Conservation (phyloP, 2,113 vertebrate genomes). For the Aramus guarauna region DNA sequence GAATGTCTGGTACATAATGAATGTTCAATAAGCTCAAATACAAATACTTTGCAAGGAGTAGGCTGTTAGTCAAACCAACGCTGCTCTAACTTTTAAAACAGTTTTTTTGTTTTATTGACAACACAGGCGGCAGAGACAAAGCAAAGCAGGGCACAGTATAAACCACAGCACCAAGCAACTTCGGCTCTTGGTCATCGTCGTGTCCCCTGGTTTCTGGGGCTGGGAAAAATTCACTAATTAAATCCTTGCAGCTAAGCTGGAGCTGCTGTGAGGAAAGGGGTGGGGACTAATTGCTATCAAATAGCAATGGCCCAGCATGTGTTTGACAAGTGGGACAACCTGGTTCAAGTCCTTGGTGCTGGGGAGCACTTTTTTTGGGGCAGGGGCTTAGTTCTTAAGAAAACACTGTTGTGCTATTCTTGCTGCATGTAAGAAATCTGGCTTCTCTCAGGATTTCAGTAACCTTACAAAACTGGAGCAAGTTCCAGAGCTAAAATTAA, state of each 20-base stretch:
- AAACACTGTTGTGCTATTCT: not conserved
- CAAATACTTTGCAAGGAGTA: not conserved
- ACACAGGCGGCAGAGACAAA: not conserved
- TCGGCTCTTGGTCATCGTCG: not conserved
- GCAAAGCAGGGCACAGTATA: not conserved
- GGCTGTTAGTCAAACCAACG: not conserved
- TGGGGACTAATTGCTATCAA: not conserved
- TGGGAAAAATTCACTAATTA: slow-evolving; percentile 12
- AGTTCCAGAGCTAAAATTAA: slow-evolving; percentile 47
- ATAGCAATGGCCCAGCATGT: not conserved
- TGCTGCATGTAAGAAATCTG: not conserved
- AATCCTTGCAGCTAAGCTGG: not conserved
- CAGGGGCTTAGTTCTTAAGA: not conserved
- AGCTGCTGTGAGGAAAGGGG: not conserved
- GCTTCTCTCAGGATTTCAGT: not conserved
- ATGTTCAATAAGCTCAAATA: slow-evolving; percentile 1
- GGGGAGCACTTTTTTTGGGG: not conserved
- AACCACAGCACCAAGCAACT: not conserved
- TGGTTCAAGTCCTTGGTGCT: not conserved
- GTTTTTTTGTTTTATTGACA: not conserved
- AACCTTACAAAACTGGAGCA: not conserved
- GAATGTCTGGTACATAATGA: not conserved
- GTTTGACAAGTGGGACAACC: not conserved
- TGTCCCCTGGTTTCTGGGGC: not conserved
- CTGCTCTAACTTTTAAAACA: not conserved